These are phyloP conservation scores for Troides oblongomaculatus DNA, from an alignment of 2,888 invertebrate genomes.

Conservation along the genomic window DNA sequence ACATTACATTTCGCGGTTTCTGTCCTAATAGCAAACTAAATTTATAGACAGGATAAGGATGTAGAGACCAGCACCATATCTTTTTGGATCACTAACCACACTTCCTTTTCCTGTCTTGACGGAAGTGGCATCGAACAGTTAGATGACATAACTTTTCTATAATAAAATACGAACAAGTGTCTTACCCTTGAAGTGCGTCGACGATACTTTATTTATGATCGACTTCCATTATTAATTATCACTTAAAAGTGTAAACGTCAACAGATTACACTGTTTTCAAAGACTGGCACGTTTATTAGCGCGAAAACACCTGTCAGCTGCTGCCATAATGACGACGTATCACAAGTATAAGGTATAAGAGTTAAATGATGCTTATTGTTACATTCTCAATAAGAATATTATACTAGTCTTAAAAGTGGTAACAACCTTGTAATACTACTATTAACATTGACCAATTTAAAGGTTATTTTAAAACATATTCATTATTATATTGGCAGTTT, in stretches of 20 bases:
- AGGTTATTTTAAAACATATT: conserved; percentile 15
- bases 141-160: conserved; percentile 22
- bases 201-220: conserved; percentile 17
- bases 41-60: conserved; percentile 56
- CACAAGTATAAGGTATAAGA: not conserved
- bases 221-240: conserved; percentile 30
- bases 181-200: conserved; percentile 28
- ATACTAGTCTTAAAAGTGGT: not conserved
- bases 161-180: conserved; percentile 19
- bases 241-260: conserved; percentile 38
- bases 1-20: conserved; percentile 17
- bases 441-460: not conserved
- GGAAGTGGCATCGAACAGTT: conserved; percentile 41
- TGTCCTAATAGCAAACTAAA: conserved; percentile 1
- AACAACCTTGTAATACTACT: not conserved
- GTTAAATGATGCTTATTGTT: not conserved
- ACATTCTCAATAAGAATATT: not conserved
- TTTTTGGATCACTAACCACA: conserved; percentile 62
- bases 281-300: conserved; percentile 35
- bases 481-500: conserved; percentile 10
- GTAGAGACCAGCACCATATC: conserved; percentile 41
- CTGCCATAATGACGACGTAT: not conserved
- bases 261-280: conserved; percentile 35
- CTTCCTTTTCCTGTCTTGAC: conserved; percentile 80
- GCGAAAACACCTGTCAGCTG: conserved; percentile 44